These are phyloP conservation scores for Oxystoma pomonae DNA, from an alignment of 2,888 invertebrate genomes.

Conservation along the genomic window DNA sequence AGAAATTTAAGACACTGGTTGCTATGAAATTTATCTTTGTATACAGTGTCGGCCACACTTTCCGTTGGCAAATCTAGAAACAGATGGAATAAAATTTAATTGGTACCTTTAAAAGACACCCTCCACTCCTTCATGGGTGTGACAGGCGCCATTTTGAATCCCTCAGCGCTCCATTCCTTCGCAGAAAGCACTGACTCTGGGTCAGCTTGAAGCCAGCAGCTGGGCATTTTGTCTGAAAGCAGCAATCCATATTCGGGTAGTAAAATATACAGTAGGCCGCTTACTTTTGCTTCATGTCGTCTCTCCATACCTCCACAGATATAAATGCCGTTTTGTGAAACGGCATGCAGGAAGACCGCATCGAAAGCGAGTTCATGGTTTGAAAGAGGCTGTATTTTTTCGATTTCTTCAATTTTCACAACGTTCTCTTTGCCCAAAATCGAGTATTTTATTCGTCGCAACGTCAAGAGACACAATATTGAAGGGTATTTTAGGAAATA, in stretches of 20 bases:
- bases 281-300: conserved; percentile 61
- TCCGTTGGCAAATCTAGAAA: no score
- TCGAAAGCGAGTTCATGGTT: conserved; percentile 64
- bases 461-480: conserved; percentile 53
- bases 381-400: conserved; percentile 57
- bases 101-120: conserved; percentile 62
- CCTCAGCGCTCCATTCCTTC: conserved; percentile 65
- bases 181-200: conserved; percentile 35
- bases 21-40: no score
- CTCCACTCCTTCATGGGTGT: conserved; percentile 74
- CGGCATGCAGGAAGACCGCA: conserved; percentile 73
- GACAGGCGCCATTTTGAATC: conserved; percentile 61
- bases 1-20: no score
- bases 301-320: conserved; percentile 64
- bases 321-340: conserved; percentile 59
- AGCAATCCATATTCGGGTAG: conserved; percentile 68
- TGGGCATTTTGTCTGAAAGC: conserved; percentile 64
- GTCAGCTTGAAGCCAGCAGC: conserved; percentile 58
- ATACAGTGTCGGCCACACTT: no score
- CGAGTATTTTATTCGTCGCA: conserved; percentile 52
- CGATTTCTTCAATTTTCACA: conserved; percentile 50
- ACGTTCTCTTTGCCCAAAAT: conserved; percentile 35
- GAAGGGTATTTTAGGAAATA: conserved; percentile 58
- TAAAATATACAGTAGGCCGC: conserved; percentile 63
- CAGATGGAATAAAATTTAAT: no score